phyloP scores from a whole-genome alignment of 2,113 vertebrate species.

The Clarias batrachus region DNA sequence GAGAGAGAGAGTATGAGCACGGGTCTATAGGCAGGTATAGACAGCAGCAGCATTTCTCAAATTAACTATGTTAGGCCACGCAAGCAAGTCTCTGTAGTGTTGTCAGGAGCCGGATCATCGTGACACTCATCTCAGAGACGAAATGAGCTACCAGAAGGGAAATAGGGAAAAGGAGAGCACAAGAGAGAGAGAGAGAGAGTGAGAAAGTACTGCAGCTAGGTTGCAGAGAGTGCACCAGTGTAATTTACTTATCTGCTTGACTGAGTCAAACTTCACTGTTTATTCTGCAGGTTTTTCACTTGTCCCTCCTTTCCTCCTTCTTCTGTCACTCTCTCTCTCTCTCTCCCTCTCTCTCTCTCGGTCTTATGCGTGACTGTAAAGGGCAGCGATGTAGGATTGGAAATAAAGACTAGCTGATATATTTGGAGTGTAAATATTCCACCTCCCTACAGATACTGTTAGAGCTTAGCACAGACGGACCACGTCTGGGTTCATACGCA shows the following conservation, averaged over 20 bases:
- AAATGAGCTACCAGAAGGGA: background rate
- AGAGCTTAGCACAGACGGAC: slow-evolving; percentile 43
- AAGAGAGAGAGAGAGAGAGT: background rate
- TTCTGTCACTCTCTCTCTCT: background rate
- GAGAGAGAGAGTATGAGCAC: background rate
- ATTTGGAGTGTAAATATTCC: slow-evolving; percentile 56
- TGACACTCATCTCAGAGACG: background rate
- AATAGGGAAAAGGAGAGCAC: background rate
- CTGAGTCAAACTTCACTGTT: slow-evolving; percentile 39
- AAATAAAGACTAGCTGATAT: slow-evolving; percentile 55
- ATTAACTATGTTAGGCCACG: background rate
- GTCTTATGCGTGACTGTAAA: slow-evolving; percentile 31
- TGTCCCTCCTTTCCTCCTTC: background rate
- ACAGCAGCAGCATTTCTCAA: background rate
- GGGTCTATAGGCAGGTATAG: background rate
- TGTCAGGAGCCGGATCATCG: background rate
- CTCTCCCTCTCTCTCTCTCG: background rate
- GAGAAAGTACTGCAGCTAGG: background rate
- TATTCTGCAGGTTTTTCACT: slow-evolving; percentile 33
- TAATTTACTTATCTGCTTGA: slow-evolving; percentile 33
- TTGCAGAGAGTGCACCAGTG: background rate
- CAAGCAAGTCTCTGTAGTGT: too few relatives aligned
- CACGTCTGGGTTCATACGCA: slow-evolving; percentile 49
- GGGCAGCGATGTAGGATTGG: slow-evolving; percentile 45
- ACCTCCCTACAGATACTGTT: slow-evolving; percentile 35